Conservation (phyloP, 1,140 invertebrate genomes). For the Drosophila nigromelanica region DNA sequence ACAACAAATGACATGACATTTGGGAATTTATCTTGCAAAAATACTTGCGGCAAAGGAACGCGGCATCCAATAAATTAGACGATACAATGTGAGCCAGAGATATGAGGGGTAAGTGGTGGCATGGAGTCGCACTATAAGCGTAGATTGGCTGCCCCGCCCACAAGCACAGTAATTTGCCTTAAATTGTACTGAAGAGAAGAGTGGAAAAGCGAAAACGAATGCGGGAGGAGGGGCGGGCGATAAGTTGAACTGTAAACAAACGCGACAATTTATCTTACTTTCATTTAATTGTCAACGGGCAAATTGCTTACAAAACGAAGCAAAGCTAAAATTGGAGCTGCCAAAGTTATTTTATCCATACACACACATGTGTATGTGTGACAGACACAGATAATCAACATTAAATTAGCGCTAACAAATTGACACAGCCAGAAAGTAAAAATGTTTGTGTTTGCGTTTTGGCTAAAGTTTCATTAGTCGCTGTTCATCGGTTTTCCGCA, state of each 20-base stretch:
- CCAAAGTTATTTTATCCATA: slow-evolving; percentile 40
- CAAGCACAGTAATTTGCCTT: slow-evolving; percentile 37
- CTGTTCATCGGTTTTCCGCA: slow-evolving; percentile 18
- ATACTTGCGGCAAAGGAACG: slow-evolving; percentile 64
- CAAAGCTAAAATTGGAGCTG: slow-evolving; percentile 43
- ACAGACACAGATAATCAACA: slow-evolving; percentile 61
- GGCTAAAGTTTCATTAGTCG: slow-evolving; percentile 19
- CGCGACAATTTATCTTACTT: slow-evolving; percentile 82
- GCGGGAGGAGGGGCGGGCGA: not conserved
- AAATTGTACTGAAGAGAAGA: slow-evolving; percentile 62
- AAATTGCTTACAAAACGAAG: slow-evolving; percentile 74
- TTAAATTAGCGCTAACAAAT: slow-evolving; percentile 78
- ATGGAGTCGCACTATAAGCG: slow-evolving; percentile 25
- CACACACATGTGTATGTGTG: slow-evolving; percentile 8
- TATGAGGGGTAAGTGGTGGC: no score
- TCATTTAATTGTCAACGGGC: slow-evolving; percentile 77
- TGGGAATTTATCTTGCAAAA: slow-evolving; percentile 67
- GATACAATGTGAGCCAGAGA: slow-evolving; percentile 34
- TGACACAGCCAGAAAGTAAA: slow-evolving; percentile 55
- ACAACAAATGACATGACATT: slow-evolving; percentile 68
- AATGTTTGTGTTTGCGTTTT: slow-evolving; percentile 30
- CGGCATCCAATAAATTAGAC: slow-evolving; percentile 69
- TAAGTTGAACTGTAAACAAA: slow-evolving; percentile 81
- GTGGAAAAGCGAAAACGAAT: not conserved
- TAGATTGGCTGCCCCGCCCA: slow-evolving; percentile 42